Conservation (phyloP, 2,888 invertebrate genomes). For the Xanthia togata region DNA sequence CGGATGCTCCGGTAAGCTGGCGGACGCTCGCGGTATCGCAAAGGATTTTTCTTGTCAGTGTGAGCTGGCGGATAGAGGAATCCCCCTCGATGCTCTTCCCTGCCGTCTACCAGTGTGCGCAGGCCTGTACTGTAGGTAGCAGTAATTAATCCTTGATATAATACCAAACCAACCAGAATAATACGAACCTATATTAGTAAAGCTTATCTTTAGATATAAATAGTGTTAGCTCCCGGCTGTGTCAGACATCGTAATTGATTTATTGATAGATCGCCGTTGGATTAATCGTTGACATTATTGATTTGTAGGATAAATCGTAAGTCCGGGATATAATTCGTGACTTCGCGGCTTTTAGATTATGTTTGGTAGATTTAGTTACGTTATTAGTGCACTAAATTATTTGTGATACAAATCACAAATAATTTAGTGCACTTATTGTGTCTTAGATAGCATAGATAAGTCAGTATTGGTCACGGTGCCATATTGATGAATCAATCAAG, state of each 20-base stretch:
- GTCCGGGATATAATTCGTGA: conserved; percentile 57
- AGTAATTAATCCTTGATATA: neutral
- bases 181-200: conserved; percentile 1
- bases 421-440: too few relatives aligned
- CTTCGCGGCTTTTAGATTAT: conserved; percentile 38
- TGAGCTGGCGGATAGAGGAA: too few relatives aligned
- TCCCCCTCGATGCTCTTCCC: too few relatives aligned
- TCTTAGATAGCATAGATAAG: neutral
- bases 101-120: too few relatives aligned
- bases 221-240: conserved; percentile 32
- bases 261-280: conserved; percentile 40
- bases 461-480: neutral
- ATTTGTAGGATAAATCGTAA: conserved; percentile 47
- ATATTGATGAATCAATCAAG: neutral
- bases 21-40: too few relatives aligned
- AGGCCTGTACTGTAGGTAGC: too few relatives aligned
- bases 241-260: conserved; percentile 43
- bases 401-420: too few relatives aligned
- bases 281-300: conserved; percentile 51
- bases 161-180: conserved; percentile 1
- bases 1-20: too few relatives aligned
- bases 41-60: too few relatives aligned
- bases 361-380: conserved; percentile 21
- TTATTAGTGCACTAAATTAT: conserved; percentile 22
- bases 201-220: conserved; percentile 34